A percentile compares a stretch with the other conserved stretches of the same genome.
phyloP scores from a whole-genome alignment of 2,113 vertebrate genomes.

The Carollia perspicillata region DNA sequence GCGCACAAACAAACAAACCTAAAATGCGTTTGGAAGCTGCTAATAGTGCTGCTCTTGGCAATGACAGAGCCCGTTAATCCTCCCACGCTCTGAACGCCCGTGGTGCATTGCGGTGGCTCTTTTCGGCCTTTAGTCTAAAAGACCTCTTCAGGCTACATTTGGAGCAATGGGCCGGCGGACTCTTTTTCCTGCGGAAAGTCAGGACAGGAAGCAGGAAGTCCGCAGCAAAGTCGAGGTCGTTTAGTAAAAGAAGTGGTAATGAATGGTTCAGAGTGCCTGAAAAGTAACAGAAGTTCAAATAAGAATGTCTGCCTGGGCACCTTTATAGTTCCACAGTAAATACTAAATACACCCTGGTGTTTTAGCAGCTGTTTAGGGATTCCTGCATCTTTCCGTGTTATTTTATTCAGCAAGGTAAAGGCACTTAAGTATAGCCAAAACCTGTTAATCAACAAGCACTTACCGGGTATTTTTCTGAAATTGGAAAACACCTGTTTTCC shows the following conservation, averaged over 20 bases:
- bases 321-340: slow-evolving; percentile 31
- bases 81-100: background rate
- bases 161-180: background rate
- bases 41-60: background rate
- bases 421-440: background rate
- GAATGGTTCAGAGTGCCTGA: background rate
- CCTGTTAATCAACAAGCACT: background rate
- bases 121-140: background rate
- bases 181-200: background rate
- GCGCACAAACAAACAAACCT: background rate
- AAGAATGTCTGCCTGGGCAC: background rate
- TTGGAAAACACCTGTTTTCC: slow-evolving; percentile 42
- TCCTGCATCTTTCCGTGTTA: background rate
- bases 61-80: background rate
- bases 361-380: background rate
- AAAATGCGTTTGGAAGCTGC: background rate
- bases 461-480: background rate
- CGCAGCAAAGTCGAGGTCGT: background rate
- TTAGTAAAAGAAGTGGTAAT: background rate
- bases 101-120: rapidly evolving
- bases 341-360: background rate
- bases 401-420: background rate
- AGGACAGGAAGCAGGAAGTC: background rate
- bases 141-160: background rate
- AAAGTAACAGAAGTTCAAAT: background rate